phyloP scores from a whole-genome alignment of 2,113 vertebrate species.

The Megaceryle maxima region DNA sequence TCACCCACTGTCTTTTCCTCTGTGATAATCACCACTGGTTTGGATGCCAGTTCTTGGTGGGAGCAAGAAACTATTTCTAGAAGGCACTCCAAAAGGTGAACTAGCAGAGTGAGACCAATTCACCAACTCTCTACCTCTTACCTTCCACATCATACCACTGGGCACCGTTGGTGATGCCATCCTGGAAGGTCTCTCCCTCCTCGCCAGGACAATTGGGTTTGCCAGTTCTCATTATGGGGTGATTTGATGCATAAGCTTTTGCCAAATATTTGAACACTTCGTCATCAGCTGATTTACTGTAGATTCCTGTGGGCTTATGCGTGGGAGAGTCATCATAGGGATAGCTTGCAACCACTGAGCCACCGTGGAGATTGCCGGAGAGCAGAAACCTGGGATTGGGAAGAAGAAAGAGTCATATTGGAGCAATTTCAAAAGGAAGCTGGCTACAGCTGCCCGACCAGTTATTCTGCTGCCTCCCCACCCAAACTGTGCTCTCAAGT shows the following conservation, averaged over 20 bases:
- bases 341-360: constrained; percentile 95
- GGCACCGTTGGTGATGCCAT: constrained; percentile 95
- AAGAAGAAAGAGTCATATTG: not conserved
- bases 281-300: constrained; percentile 90
- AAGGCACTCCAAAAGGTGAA: not conserved
- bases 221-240: constrained; percentile 93
- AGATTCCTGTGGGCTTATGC: constrained; percentile 77
- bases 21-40: not conserved
- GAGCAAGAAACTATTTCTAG: not conserved
- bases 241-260: constrained; percentile 85
- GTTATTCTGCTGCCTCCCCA: not conserved
- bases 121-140: constrained; percentile 58
- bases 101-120: not conserved
- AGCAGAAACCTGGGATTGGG: constrained; percentile 87
- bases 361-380: constrained; percentile 94
- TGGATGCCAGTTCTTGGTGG: not conserved
- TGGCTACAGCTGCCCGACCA: not conserved
- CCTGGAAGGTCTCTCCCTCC: constrained; percentile 81
- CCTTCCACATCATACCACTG: constrained; percentile 93
- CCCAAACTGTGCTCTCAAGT: not conserved
- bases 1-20: not conserved
- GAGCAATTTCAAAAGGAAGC: not conserved
- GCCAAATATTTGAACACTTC: constrained; percentile 89
- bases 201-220: constrained; percentile 81
- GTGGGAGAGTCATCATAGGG: constrained; percentile 90